Evolutionary conservation across 1,140 invertebrate genomes (phyloP).

Genomic region (Drosophila lini): DNA sequence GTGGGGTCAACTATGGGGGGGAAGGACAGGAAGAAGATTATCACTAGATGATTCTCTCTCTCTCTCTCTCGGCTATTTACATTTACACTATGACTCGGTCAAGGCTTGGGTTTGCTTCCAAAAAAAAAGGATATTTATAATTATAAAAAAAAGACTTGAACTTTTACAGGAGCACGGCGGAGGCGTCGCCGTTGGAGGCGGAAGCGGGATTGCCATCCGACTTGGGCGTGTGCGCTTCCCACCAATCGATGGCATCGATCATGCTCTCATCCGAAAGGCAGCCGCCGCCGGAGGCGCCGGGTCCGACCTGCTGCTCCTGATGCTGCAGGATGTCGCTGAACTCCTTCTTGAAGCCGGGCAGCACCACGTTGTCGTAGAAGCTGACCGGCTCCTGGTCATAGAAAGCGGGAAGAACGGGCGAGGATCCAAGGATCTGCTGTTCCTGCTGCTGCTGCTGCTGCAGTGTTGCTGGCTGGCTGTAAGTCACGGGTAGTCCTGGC

Average conservation of each 20-base stretch:
- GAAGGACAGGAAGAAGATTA: conserved; percentile 21
- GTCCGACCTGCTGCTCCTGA: conserved; percentile 52
- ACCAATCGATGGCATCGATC: conserved; percentile 85
- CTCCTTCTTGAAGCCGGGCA: conserved; percentile 79
- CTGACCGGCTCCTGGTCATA: conserved; percentile 68
- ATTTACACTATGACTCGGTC: conserved; percentile 55
- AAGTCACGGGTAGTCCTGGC: conserved; percentile 15
- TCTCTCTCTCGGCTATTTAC: conserved; percentile 6
- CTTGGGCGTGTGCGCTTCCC: conserved; percentile 85
- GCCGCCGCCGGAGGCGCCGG: conserved; percentile 35
- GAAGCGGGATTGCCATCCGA: conserved; percentile 55
- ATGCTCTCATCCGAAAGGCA: conserved; percentile 83
- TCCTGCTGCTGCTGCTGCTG: conserved; percentile 36
- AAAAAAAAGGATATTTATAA: conserved; percentile 16
- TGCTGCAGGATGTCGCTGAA: conserved; percentile 79
- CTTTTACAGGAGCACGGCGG: not conserved
- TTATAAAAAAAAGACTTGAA: not conserved
- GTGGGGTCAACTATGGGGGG: conserved; percentile 18
- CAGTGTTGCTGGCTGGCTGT: conserved; percentile 4
- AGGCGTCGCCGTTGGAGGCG: conserved; percentile 4
- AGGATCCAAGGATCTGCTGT: conserved; percentile 45
- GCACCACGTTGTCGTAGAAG: conserved; percentile 73
- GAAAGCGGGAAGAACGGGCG: conserved; percentile 63
- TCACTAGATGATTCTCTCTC: conserved; percentile 55
- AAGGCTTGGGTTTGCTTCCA: conserved; percentile 13